Percentiles rank a stretch among this genome's conserved stretches.
phyloP scores from a whole-genome alignment of 2,888 invertebrate species.

The Himalopsyche anomala region DNA sequence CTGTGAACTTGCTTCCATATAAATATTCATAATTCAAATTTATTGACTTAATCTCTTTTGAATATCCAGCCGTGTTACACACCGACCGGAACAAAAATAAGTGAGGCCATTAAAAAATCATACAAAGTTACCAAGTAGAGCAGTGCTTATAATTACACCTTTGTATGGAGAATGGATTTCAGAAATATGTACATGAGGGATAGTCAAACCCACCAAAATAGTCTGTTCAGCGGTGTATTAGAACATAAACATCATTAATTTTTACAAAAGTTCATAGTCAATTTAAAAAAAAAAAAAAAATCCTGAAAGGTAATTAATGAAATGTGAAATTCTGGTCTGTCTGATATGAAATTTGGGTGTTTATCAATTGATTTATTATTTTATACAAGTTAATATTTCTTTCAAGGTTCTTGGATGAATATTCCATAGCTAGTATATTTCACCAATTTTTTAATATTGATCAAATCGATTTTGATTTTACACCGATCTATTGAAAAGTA shows the following conservation, averaged over 20 bases:
- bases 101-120: constrained; percentile 63
- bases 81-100: constrained; percentile 54
- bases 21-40: constrained; percentile 61
- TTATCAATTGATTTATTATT: too few relatives aligned
- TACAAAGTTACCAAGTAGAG: constrained; percentile 62
- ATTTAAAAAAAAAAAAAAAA: too few relatives aligned
- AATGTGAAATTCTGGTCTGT: too few relatives aligned
- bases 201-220: constrained; percentile 8
- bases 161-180: constrained; percentile 59
- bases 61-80: constrained; percentile 41
- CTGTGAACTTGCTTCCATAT: constrained; percentile 62
- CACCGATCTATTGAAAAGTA: too few relatives aligned
- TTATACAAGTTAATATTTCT: too few relatives aligned
- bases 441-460: too few relatives aligned
- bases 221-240: not conserved
- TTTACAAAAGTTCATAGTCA: too few relatives aligned
- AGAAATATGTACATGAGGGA: constrained; percentile 6
- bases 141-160: constrained; percentile 61
- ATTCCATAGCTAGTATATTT: too few relatives aligned
- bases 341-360: too few relatives aligned
- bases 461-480: too few relatives aligned
- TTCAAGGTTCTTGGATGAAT: too few relatives aligned
- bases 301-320: too few relatives aligned
- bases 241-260: not conserved
- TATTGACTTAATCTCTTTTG: constrained; percentile 32